These are phyloP conservation scores for Coenobita brevimanus DNA, from an alignment of 1,140 invertebrate genomes.

Conservation along the genomic window DNA sequence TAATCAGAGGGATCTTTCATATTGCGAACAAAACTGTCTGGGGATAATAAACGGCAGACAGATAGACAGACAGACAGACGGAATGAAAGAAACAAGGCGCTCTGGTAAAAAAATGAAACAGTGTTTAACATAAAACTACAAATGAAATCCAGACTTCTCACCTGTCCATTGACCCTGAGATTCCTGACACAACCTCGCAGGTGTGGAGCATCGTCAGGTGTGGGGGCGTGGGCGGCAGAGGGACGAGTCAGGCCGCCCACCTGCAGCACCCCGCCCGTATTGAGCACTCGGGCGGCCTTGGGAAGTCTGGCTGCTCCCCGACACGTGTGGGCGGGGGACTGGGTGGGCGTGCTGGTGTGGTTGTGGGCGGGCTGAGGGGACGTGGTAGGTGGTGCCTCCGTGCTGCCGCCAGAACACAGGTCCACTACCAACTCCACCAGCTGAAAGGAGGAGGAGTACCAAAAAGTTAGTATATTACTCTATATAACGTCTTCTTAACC, in stretches of 20 bases:
- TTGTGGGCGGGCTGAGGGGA: neutral
- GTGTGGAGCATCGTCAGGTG: neutral
- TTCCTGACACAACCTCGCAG: constrained; percentile 49
- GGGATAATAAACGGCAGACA: too few species aligned
- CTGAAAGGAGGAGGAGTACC: too few species aligned
- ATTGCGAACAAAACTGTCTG: too few species aligned
- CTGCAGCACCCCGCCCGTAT: constrained; percentile 37
- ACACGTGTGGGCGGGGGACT: constrained; percentile 39
- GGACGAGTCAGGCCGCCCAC: constrained; percentile 39
- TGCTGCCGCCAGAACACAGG: constrained; percentile 42
- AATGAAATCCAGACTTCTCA: neutral
- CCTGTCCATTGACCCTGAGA: constrained; percentile 53
- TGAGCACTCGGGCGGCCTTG: constrained; percentile 22
- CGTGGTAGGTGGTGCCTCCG: neutral
- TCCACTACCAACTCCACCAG: constrained; percentile 61
- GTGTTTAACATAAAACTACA: too few species aligned
- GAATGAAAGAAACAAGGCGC: too few species aligned
- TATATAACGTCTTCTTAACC: too few species aligned
- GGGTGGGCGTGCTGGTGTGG: neutral
- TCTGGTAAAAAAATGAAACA: too few species aligned
- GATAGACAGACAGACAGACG: too few species aligned
- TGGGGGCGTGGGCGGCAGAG: too few species aligned
- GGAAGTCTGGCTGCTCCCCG: constrained; percentile 40
- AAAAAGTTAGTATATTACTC: too few species aligned
- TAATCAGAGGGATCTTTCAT: too few species aligned